Evolutionary conservation across 2,888 invertebrate genomes (phyloP).

Genomic region (Megamerina dolium): DNA sequence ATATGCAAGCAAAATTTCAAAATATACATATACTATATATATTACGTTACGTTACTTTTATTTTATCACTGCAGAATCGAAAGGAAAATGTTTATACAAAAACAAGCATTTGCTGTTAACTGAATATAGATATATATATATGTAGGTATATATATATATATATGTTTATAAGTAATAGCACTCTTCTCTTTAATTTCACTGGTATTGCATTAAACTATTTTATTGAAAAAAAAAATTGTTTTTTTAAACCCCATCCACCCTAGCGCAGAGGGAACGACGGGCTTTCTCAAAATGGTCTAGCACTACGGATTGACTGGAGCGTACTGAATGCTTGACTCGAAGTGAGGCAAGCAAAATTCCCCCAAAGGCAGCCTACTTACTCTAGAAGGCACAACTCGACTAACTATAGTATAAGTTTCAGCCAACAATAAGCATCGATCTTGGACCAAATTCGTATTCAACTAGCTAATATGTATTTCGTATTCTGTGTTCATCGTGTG

Average conservation of each 20-base stretch:
- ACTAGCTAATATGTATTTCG: too few species aligned
- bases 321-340: conserved; percentile 42
- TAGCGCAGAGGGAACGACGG: conserved; percentile 29
- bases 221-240: conserved; percentile 4
- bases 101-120: too few species aligned
- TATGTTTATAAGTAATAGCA: background rate
- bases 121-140: background rate
- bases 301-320: conserved; percentile 47
- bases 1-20: background rate
- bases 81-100: too few species aligned
- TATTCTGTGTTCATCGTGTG: conserved; percentile 2
- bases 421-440: conserved; percentile 29
- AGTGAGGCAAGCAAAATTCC: conserved; percentile 29
- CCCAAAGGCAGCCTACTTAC: conserved; percentile 44
- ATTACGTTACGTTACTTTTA: too few species aligned
- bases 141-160: background rate
- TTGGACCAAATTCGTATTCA: conserved; percentile 4
- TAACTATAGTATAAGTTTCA: conserved; percentile 47
- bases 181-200: too few species aligned
- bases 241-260: conserved; percentile 31
- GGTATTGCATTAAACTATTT: background rate
- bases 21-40: too few species aligned
- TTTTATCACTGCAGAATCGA: too few species aligned
- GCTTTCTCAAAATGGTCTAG: conserved; percentile 35
- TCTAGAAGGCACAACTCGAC: conserved; percentile 49